Base-by-base conservation (phyloP, 37 sponge, comb jelly and placozoan genomes). In the Theonella swinhoei region DNA sequence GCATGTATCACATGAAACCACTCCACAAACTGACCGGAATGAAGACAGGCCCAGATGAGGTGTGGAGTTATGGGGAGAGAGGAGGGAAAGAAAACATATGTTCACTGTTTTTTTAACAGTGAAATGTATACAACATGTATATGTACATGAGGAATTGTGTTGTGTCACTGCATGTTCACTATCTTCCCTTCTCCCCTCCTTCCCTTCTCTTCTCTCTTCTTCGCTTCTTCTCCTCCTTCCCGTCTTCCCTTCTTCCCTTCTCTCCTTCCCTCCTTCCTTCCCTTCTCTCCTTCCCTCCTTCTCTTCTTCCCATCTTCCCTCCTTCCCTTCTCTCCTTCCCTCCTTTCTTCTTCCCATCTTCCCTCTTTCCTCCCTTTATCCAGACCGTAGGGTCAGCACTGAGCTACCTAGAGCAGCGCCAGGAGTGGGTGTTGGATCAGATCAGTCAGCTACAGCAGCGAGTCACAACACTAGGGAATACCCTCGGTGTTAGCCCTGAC, bases 1-100 rank as follows among this genome's bases (percentile, higher is more conserved):
- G 90, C 36, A 93, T 93, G 94, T 93, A 93, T 54, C 62, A 86
- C 23, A 20, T 91, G 32, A 80, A 78, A 39, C 78, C 79, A 1
- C 38, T 91, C 14, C 87, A 91, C 69, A 63, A 84, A 11, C 80
- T 89, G 41, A 75, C 91, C 1, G 63, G 43, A n/a, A 34, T 76
- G 11, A 39, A 36, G 25, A 33, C 74, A 20, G 47, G 76, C 22
- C 36, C 79, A 17, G 47, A 54, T 28, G 74, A 73, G 84, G 81
- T 76, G 70, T 33, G 58, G 60, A 75, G 60, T 38, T 3, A 17
- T 23, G 26, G 64, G 64, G 8, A 63, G 64, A 63, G 60, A n/a
- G n/a, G n/a, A n/a, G n/a, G n/a, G n/a, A n/a, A n/a, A n/a, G n/a
- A n/a, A n/a, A n/a, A n/a, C n/a, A 23, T 22, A 60, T 60, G 19